A percentile compares a stretch with the other conserved stretches of the same genome.
These are phyloP conservation scores for Tyrannus savana DNA, from an alignment of 2,113 vertebrate species.

Conservation along the genomic window DNA sequence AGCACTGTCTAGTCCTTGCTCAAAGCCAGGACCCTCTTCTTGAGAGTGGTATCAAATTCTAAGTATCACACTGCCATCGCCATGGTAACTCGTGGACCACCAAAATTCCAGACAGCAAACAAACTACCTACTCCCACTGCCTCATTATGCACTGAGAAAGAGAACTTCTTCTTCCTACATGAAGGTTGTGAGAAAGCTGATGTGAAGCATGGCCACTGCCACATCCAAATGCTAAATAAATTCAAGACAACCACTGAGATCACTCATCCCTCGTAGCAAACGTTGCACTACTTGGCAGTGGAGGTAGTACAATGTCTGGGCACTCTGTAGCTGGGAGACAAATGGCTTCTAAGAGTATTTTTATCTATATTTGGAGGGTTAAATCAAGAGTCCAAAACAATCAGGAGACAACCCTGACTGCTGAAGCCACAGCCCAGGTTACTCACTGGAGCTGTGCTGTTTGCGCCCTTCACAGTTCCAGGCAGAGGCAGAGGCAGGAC, in stretches of 20 bases:
- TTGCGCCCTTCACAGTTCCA: not conserved
- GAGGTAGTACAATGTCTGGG: not conserved
- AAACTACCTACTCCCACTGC: not conserved
- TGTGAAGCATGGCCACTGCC: not conserved
- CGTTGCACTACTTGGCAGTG: not conserved
- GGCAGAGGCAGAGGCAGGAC: not conserved
- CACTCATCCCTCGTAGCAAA: not conserved
- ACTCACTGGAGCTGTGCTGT: not conserved
- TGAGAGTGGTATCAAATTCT: not conserved
- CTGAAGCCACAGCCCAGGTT: not conserved
- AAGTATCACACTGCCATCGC: not conserved
- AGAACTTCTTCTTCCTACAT: not conserved
- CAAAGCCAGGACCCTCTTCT: not conserved
- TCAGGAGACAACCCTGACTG: not conserved
- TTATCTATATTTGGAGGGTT: not conserved
- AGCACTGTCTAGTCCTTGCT: not conserved
- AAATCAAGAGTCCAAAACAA: not conserved
- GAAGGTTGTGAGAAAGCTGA: not conserved
- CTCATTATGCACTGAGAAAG: not conserved
- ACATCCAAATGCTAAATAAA: not conserved
- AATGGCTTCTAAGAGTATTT: not conserved
- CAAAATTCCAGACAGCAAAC: not conserved
- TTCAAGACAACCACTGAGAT: not conserved
- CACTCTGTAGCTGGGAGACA: not conserved
- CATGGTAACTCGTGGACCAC: not conserved